Evolutionary conservation across 2,113 vertebrate genomes (phyloP).

Genomic region (Pan troglodytes): NHGRI_mPanTro3-v2.1_pri NC_072411.2:76255501-76256000

Average conservation of each 20-base stretch:
- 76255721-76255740: not conserved
- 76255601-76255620: not conserved
- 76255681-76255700: not conserved
- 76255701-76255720: not conserved
- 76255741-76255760: not conserved
- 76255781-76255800: not conserved
- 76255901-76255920: not conserved
- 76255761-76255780: not conserved
- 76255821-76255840: not conserved
- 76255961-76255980: not conserved
- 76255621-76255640: not conserved
- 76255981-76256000: not conserved
- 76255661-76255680: not conserved
- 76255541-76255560: not conserved
- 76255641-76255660: not conserved
- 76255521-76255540: not conserved
- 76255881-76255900: not conserved
- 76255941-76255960: not conserved
- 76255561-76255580: not conserved
- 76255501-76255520: not conserved
- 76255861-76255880: not conserved
- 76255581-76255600: not conserved
- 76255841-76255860: not conserved
- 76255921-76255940: not conserved
- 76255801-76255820: not conserved